These are phyloP conservation scores for Diorhabda carinulata DNA, from an alignment of 1,140 invertebrate species.

Conservation along the genomic window DNA sequence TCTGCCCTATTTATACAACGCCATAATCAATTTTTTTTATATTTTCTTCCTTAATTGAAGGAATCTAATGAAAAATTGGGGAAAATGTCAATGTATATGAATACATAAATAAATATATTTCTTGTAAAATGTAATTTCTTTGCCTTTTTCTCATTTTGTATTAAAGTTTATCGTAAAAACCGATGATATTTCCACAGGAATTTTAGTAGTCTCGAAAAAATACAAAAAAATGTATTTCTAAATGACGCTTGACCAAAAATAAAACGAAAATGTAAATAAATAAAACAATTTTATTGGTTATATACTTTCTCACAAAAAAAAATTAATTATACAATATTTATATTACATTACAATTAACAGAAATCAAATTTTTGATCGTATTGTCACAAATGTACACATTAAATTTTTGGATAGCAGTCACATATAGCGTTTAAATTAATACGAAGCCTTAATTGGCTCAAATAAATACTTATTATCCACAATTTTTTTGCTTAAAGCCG, in stretches of 20 bases:
- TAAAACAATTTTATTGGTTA: conserved; percentile 40
- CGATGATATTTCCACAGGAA: too few species aligned
- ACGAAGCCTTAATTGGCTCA: conserved; percentile 9
- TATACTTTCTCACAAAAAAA: conserved; percentile 26
- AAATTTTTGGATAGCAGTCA: conserved; percentile 31
- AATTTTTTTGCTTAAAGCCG: neutral
- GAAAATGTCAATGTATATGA: too few species aligned
- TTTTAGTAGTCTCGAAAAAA: too few species aligned
- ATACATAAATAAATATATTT: too few species aligned
- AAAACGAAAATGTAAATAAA: conserved; percentile 25
- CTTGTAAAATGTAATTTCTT: too few species aligned
- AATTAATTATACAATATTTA: conserved; percentile 29
- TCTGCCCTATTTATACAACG: too few species aligned
- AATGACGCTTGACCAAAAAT: neutral
- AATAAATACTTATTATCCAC: conserved; percentile 3
- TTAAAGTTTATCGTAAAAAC: too few species aligned
- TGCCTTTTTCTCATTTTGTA: too few species aligned
- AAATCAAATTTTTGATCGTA: conserved; percentile 28
- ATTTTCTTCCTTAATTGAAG: too few species aligned
- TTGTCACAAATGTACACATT: conserved; percentile 40
- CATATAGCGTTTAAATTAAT: conserved; percentile 30
- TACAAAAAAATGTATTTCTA: neutral
- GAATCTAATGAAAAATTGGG: too few species aligned
- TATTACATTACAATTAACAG: conserved; percentile 25
- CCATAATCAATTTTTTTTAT: too few species aligned